These are phyloP conservation scores for Melanotaenia duboulayi DNA, from an alignment of 2,113 vertebrate species.

Conservation along the genomic window DNA sequence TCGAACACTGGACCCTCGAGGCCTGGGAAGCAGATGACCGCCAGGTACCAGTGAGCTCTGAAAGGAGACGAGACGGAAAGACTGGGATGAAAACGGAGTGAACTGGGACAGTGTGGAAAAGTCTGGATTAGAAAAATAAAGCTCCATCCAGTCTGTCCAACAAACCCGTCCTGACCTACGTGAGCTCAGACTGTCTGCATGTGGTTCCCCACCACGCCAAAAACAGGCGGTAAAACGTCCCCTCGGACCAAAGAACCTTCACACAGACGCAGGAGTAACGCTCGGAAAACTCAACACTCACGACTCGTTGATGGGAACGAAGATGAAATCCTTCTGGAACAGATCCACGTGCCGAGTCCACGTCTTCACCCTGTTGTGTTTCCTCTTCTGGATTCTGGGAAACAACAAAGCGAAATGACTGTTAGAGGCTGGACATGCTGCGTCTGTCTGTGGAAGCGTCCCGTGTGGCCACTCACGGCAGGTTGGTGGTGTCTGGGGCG, in stretches of 20 bases:
- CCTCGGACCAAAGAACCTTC: too few species aligned
- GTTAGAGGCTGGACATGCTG: too few species aligned
- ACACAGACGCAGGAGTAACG: too few species aligned
- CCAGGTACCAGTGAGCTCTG: conserved; percentile 99
- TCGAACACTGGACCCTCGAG: conserved; percentile 86
- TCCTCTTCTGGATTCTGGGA: conserved; percentile 92
- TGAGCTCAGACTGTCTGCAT: too few species aligned
- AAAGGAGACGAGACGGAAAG: background rate
- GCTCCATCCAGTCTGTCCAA: too few species aligned
- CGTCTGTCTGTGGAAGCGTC: accelerated
- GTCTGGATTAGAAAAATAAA: too few species aligned
- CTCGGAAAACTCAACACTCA: too few species aligned
- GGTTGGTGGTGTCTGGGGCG: conserved; percentile 86
- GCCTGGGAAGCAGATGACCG: conserved; percentile 97
- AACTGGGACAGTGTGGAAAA: too few species aligned
- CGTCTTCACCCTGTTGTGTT: conserved; percentile 96
- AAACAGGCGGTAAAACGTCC: too few species aligned
- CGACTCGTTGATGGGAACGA: conserved; percentile 99
- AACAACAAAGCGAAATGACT: background rate
- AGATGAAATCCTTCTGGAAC: conserved; percentile 99
- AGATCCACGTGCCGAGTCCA: conserved; percentile 98
- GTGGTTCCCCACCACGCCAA: too few species aligned
- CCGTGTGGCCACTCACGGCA: conserved; percentile 87
- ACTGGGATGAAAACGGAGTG: too few species aligned
- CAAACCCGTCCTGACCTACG: too few species aligned